phyloP scores from a whole-genome alignment of 2,797 vertebrate genomes.

The Peromyscus aztecus region DNA sequence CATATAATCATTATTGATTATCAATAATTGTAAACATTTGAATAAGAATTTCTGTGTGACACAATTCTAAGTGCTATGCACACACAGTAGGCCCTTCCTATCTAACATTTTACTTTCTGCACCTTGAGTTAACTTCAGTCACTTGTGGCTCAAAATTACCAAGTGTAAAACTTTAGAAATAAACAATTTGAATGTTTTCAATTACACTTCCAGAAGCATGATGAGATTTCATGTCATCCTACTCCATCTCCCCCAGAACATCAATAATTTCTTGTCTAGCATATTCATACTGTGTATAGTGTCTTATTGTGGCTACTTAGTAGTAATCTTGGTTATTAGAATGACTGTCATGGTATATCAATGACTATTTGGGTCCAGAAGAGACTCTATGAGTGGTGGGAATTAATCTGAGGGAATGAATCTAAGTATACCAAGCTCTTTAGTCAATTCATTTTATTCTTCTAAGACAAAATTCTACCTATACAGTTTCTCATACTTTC shows the following conservation, averaged over 20 bases:
- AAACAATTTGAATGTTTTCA: background rate
- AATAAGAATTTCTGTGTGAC: conserved; percentile 44
- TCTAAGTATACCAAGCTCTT: no score
- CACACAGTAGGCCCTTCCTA: background rate
- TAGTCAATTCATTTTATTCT: no score
- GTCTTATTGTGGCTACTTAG: background rate
- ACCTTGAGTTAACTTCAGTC: background rate
- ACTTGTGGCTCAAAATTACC: background rate
- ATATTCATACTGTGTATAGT: background rate
- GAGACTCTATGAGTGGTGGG: no score
- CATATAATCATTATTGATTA: no score
- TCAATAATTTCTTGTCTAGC: background rate
- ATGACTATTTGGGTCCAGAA: no score
- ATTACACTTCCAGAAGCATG: background rate
- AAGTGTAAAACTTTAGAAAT: background rate
- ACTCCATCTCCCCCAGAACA: background rate
- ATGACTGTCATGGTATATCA: background rate
- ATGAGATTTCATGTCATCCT: background rate
- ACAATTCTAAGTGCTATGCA: conserved; percentile 28
- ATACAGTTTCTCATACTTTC: no score
- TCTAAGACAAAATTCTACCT: no score
- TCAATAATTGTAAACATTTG: conserved; percentile 37
- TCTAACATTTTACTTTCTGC: background rate
- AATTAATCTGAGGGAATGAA: no score
- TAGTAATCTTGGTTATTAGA: background rate